Evolutionary conservation across 2,113 vertebrate genomes (phyloP), one percentile per base, ranked within the genome.

Genomic region (Charadrius vociferus): DNA sequence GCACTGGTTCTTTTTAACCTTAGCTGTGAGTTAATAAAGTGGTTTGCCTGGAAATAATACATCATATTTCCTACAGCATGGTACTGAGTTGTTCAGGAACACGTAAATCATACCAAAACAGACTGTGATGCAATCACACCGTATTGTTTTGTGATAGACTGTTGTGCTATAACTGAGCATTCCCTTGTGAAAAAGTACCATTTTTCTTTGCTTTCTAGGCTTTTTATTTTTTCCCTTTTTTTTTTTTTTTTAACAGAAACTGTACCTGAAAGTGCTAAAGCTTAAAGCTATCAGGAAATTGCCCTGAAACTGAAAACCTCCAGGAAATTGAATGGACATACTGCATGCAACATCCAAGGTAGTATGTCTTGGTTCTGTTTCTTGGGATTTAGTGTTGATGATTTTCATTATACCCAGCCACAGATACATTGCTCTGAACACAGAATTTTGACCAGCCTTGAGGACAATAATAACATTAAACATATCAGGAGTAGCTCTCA

Each of bases 261-360:
- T 6, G 2, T 96, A 93, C 86, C 94, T 96, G 75, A 68, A 97
- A 96, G 80, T 95, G 93, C 78, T 95, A 93, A 96, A 97, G 84
- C 72, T 36, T 91, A 96, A 96, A 97, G 27, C 49, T 88, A 91
- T 49, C 82, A 98, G 97, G 97, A 98, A 98, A 98, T 98, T 98
- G 92, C 92, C 56, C 65, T 97, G 96, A 97, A 98, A 98, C 93
- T 81, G 94, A 95, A 98, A 98, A 97, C 96, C 95, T 95, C 80
- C 71, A 97, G 97, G 98, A 98, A 98, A 98, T 98, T 98, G 96
- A 94, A 62, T 77, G 70, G 93, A 98, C 88, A 96, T n/a, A 61
- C 56, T 65, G 47, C 23, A 94, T 6, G 10, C 32, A 97, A 87
- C 90, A 96, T 95, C 73, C 39, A 82, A 93, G 77, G 81, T 81